phyloP scores from a whole-genome alignment of 2,888 invertebrate species.

The Pterostichus madidus region DNA sequence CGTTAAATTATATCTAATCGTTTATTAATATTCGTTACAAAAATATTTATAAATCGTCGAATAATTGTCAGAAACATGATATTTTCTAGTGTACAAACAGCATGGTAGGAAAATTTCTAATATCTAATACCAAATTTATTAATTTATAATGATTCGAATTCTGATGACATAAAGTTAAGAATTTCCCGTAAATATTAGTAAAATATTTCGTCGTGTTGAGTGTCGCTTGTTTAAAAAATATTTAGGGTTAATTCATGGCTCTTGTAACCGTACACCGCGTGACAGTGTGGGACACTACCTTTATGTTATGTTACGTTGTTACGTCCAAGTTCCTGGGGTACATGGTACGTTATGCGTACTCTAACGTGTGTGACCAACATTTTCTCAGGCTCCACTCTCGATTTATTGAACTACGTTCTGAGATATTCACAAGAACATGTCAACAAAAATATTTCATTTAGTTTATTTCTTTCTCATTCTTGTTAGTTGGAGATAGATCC shows the following conservation, averaged over 20 bases:
- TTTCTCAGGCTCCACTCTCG: conserved; percentile 43
- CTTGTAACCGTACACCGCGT: conserved; percentile 36
- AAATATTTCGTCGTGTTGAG: conserved; percentile 29
- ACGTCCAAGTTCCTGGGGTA: conserved; percentile 26
- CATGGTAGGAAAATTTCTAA: conserved; percentile 19
- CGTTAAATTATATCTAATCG: conserved; percentile 21
- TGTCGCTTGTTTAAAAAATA: conserved; percentile 35
- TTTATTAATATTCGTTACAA: conserved; percentile 29
- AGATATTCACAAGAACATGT: conserved; percentile 10
- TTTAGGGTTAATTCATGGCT: conserved; percentile 52
- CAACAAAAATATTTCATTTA: too few relatives aligned
- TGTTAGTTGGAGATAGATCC: too few relatives aligned
- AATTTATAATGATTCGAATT: conserved; percentile 52
- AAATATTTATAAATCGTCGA: conserved; percentile 11
- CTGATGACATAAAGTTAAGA: conserved; percentile 23
- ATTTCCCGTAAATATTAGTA: conserved; percentile 39
- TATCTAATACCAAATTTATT: conserved; percentile 38
- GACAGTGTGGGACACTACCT: conserved; percentile 29
- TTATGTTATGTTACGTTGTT: conserved; percentile 31
- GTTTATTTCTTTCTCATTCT: too few relatives aligned
- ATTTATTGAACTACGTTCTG: conserved; percentile 38
- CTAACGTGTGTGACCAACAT: conserved; percentile 45
- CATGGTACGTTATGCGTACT: conserved; percentile 36
- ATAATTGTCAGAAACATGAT: conserved; percentile 44
- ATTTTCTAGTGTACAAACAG: conserved; percentile 21